Percentiles rank a stretch among this genome's conserved stretches.
Conservation (phyloP, 2,113 vertebrate species). For the Vidua chalybeata region DNA sequence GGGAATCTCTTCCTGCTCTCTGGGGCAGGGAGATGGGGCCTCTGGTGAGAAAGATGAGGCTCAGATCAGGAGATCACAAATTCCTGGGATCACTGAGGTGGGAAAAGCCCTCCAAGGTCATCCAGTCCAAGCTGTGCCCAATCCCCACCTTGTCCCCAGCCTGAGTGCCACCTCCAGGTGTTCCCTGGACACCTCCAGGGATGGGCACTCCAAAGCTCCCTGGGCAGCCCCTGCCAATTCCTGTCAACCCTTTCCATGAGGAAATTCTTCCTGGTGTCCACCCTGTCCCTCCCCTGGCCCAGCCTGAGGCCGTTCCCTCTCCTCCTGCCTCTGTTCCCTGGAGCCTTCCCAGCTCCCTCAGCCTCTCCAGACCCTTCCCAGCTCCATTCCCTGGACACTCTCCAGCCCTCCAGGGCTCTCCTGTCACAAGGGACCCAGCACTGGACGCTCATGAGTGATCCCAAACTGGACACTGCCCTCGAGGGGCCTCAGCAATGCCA, state of each 20-base stretch:
- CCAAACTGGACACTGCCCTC: not conserved
- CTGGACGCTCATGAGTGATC: not conserved
- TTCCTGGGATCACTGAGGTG: not conserved
- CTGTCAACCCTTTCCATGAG: rapidly evolving
- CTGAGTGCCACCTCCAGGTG: not conserved
- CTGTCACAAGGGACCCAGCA: rapidly evolving
- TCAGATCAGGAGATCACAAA: not conserved
- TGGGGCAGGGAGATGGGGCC: not conserved
- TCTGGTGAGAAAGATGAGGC: rapidly evolving
- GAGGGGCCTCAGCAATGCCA: not conserved
- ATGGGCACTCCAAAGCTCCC: not conserved
- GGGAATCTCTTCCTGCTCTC: not conserved
- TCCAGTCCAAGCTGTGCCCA: rapidly evolving
- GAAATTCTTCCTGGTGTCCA: rapidly evolving
- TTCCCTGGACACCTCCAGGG: not conserved
- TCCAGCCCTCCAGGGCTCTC: not conserved
- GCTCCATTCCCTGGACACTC: rapidly evolving
- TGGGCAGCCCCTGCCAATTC: rapidly evolving
- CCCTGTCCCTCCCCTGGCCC: not conserved
- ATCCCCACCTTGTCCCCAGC: not conserved
- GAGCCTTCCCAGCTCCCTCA: not conserved
- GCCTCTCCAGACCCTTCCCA: not conserved
- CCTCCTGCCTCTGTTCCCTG: not conserved
- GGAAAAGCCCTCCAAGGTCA: not conserved
- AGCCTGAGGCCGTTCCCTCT: not conserved